These are phyloP conservation scores for Pluvialis apricaria DNA, from an alignment of 2,113 vertebrate genomes.

Conservation along the genomic window DNA sequence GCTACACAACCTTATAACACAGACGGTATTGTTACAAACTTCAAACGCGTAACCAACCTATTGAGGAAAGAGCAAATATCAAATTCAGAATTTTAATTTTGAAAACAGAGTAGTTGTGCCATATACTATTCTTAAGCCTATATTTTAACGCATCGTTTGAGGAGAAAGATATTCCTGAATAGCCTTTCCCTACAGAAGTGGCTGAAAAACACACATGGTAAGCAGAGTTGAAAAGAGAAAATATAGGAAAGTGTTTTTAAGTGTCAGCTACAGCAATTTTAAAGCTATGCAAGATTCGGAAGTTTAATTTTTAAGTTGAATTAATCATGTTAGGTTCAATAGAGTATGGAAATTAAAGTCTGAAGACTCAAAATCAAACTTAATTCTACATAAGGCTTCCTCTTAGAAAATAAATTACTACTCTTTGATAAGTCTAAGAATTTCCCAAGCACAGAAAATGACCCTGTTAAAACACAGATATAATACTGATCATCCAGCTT, in stretches of 20 bases:
- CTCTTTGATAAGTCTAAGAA: background rate
- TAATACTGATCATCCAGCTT: background rate
- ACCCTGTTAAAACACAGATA: background rate
- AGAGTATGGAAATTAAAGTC: background rate
- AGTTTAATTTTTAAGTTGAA: background rate
- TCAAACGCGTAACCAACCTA: fast-evolving
- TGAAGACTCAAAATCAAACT: background rate
- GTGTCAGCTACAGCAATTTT: background rate
- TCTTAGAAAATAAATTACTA: background rate
- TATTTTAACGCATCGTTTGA: background rate
- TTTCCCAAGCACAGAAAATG: background rate
- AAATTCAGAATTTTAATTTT: background rate
- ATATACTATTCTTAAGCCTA: background rate
- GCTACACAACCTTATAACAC: fast-evolving
- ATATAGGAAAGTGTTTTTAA: background rate
- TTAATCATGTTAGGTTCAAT: background rate
- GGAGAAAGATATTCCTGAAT: background rate
- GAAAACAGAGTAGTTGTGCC: background rate
- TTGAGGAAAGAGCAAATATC: background rate
- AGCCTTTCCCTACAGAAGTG: background rate
- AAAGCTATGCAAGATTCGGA: background rate
- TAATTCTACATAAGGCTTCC: background rate
- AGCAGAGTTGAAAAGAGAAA: background rate
- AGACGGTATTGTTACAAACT: background rate
- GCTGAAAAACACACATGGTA: background rate